Conservation (phyloP, 2,888 invertebrate species). For the Cyaniris semiargus region DNA sequence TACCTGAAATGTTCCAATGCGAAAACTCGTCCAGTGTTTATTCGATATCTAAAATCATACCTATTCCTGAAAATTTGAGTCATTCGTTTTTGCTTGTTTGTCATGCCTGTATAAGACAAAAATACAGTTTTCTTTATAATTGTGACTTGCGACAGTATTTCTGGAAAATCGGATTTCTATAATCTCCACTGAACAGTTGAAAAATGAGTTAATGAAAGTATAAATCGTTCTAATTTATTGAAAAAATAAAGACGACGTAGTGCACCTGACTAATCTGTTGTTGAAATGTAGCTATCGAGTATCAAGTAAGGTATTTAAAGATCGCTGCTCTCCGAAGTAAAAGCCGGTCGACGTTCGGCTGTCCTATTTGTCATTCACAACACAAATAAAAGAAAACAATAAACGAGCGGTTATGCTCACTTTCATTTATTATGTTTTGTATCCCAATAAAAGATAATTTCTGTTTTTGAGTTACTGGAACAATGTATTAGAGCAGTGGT, state of each 20-base stretch:
- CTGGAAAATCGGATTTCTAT: constrained; percentile 9
- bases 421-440: constrained; percentile 19
- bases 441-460: neutral
- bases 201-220: neutral
- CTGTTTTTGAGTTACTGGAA: neutral
- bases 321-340: constrained; percentile 41
- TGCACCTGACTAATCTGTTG: constrained; percentile 5
- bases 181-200: neutral
- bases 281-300: constrained; percentile 50
- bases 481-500: neutral
- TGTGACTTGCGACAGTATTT: neutral
- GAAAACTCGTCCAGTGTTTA: neutral
- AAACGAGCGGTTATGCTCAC: constrained; percentile 38
- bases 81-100: neutral
- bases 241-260: neutral
- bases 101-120: neutral
- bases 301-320: constrained; percentile 43
- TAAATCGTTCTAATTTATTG: constrained; percentile 22
- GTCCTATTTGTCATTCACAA: constrained; percentile 53
- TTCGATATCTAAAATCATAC: neutral
- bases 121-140: constrained; percentile 2
- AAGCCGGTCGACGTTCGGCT: constrained; percentile 49
- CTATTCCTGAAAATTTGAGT: neutral
- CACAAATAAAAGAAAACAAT: constrained; percentile 49
- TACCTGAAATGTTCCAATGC: neutral